Base-by-base conservation (phyloP, 2,113 vertebrate species). In the Aegithalos caudatus region DNA sequence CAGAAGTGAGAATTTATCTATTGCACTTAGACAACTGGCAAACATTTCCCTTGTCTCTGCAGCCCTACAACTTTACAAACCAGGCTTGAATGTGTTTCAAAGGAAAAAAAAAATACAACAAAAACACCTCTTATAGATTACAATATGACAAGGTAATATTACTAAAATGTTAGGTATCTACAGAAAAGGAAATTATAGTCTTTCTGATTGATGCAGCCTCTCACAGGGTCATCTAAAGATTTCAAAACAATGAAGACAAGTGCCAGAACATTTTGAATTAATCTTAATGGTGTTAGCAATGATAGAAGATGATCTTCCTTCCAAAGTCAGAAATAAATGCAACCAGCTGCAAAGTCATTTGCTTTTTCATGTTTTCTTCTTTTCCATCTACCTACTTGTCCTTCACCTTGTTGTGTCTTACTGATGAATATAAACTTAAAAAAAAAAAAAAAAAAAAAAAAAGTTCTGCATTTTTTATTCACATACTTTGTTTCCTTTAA, bases 191-290 rank as follows among this genome's bases (percentile, higher is more conserved):
- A 95, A 89, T 79, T 0, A 87, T 27, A 92, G 78, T 69, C 47
- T 93, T 78, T 84, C 56, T 92, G 84, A 84, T 33, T 92, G 85
- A 94, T 90, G 44, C 15, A 88, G 56, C 28, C n/a, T 88, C 64
- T 96, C 40, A 45, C 27, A 57, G 61, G 67, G 76, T 96, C 67
- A 88, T 81, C 44, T 81, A 60, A 82, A 96, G 56, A 95, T 93
- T 94, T 88, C 69, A 86, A 90, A 95, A 94, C 67, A 95, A 78
- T 70, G 72, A 90, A 88, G 92, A 86, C 20, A 82, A 88, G 73
- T 89, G 81, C 31, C 53, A 81, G 86, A 81, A 96, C 84, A 88
- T 79, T 97, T 70, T 89, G 37, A 87, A 94, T 94, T 91, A 61
- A 79, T 89, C 69, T 79, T 81, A 69, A 71, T 76, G 40, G 67